phyloP scores from a whole-genome alignment of 2,888 invertebrate genomes.

The Quadriops clusia region DNA sequence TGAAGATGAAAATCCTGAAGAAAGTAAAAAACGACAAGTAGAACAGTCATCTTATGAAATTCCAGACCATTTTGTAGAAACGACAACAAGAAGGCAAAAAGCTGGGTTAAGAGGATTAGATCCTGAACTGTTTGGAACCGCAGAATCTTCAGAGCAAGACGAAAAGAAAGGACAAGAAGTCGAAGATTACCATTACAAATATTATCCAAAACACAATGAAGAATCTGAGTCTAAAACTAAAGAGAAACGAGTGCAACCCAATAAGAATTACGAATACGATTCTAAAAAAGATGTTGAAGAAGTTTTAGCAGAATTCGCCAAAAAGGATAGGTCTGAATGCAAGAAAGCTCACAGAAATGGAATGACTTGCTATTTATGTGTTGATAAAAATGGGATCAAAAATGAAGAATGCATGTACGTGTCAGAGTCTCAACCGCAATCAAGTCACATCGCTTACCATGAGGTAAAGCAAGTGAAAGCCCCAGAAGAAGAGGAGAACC shows the following conservation, averaged over 20 bases:
- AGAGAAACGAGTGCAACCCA: constrained; percentile 31
- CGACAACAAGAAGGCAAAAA: constrained; percentile 13
- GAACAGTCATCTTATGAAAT: constrained; percentile 23
- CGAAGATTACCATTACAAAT: constrained; percentile 36
- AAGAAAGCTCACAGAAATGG: constrained; percentile 59
- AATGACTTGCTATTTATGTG: constrained; percentile 66
- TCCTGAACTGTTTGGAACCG: constrained; percentile 18
- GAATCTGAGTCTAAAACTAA: constrained; percentile 35
- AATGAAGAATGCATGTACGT: constrained; percentile 72
- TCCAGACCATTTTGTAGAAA: constrained; percentile 25
- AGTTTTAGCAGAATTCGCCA: constrained; percentile 59
- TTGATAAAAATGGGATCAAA: constrained; percentile 54
- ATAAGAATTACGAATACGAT: constrained; percentile 26
- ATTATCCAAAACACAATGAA: constrained; percentile 33
- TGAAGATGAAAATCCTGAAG: constrained; percentile 3
- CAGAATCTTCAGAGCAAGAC: constrained; percentile 11
- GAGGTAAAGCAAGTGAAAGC: constrained; percentile 38
- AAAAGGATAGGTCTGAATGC: constrained; percentile 60
- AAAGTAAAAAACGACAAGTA: constrained; percentile 8
- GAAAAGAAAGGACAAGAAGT: constrained; percentile 31
- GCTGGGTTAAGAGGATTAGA: constrained; percentile 15
- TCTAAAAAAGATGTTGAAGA: constrained; percentile 55
- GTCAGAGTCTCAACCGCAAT: constrained; percentile 53
- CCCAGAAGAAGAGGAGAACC: constrained; percentile 7
- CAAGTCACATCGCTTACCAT: constrained; percentile 53